phyloP scores from a whole-genome alignment of 2,113 vertebrate species.

The Peromyscus leucopus region DNA sequence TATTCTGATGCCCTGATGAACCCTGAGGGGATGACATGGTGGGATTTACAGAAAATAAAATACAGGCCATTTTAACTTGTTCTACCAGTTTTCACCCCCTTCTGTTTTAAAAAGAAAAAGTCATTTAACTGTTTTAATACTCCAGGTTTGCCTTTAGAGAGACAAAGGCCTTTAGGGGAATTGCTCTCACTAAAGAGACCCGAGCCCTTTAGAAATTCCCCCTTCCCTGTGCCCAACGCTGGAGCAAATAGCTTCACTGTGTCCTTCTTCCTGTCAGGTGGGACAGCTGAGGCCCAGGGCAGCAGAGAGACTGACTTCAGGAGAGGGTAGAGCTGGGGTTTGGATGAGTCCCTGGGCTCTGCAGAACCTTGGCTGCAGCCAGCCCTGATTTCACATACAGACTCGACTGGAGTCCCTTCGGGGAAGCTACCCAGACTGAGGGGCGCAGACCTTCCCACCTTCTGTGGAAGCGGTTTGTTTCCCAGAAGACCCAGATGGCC shows the following conservation, averaged over 20 bases:
- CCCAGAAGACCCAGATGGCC: not conserved
- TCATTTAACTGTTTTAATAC: slow-evolving; percentile 76
- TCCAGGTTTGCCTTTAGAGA: slow-evolving; percentile 40
- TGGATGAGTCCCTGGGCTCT: not conserved
- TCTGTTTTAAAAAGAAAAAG: slow-evolving; percentile 53
- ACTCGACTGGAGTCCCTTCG: not conserved
- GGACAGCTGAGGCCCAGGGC: not conserved
- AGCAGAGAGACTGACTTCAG: not conserved
- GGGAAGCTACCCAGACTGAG: not conserved
- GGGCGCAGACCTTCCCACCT: not conserved
- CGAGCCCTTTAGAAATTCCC: not conserved
- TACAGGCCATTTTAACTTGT: slow-evolving; percentile 82
- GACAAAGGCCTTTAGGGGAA: slow-evolving; percentile 40
- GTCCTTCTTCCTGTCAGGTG: not conserved
- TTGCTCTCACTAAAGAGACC: slow-evolving; percentile 13
- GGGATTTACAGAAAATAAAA: slow-evolving; percentile 82
- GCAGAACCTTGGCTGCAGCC: not conserved
- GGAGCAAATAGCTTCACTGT: not conserved
- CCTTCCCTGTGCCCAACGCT: not conserved
- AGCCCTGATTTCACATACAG: not conserved
- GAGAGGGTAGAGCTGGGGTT: not conserved
- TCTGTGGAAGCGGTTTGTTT: not conserved
- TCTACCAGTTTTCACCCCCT: slow-evolving; percentile 84
- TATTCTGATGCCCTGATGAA: slow-evolving; percentile 77
- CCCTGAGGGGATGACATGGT: slow-evolving; percentile 69